Evolutionary conservation across 2,888 invertebrate genomes (phyloP).

Genomic region (Drosophila anomelani): DNA sequence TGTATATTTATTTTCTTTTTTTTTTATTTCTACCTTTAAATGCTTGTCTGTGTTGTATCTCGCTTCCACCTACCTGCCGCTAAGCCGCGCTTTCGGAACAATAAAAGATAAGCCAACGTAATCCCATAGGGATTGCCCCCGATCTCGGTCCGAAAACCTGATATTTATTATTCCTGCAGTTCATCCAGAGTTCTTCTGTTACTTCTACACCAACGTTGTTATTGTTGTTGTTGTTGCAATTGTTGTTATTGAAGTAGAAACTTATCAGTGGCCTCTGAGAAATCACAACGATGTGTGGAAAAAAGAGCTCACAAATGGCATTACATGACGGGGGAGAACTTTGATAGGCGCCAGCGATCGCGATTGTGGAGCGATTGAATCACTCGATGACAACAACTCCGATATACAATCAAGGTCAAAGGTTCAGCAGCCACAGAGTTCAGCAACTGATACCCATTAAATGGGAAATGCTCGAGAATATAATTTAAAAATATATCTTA

Average conservation of each 20-base stretch:
- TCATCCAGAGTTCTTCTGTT: background rate
- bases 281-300: slow-evolving; percentile 8
- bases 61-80: slow-evolving; percentile 25
- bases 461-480: background rate
- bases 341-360: slow-evolving; percentile 29
- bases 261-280: slow-evolving; percentile 32
- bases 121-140: slow-evolving; percentile 44
- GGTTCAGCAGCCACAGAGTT: slow-evolving; percentile 7
- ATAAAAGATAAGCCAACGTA: slow-evolving; percentile 40
- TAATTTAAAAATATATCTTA: background rate
- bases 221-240: background rate
- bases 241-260: slow-evolving; percentile 15
- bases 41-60: slow-evolving; percentile 5
- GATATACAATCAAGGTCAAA: slow-evolving; percentile 34
- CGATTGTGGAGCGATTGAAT: slow-evolving; percentile 30
- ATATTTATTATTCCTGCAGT: slow-evolving; percentile 8
- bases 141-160: slow-evolving; percentile 22
- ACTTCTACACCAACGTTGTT: background rate
- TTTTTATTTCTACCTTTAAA: slow-evolving; percentile 10
- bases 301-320: slow-evolving; percentile 26
- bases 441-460: slow-evolving; percentile 1
- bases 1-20: too few relatives aligned
- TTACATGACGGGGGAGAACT: slow-evolving; percentile 22
- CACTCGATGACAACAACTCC: slow-evolving; percentile 20
- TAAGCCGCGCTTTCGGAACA: slow-evolving; percentile 37